Evolutionary conservation across 2,797 vertebrate species (phyloP).

Genomic region (Microctenopoma lineatum): DNA sequence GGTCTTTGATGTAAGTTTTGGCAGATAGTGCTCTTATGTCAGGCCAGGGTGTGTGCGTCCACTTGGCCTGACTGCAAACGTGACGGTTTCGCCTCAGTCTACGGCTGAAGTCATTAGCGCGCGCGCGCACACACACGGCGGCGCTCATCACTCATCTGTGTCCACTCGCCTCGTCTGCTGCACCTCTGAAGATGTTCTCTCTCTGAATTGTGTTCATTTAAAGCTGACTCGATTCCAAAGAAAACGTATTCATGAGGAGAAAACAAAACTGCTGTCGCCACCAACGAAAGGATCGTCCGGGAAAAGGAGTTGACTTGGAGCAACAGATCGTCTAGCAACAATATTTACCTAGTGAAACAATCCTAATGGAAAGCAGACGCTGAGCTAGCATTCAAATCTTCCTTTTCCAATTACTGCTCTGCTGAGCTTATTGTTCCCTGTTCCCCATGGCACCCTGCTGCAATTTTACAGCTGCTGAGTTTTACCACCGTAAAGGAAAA

Average conservation of each 20-base stretch:
- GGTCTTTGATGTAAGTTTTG: conserved; percentile 67
- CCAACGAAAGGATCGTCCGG: conserved; percentile 33
- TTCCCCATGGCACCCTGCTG: conserved; percentile 68
- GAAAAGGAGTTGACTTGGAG: conserved; percentile 37
- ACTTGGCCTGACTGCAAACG: conserved; percentile 38
- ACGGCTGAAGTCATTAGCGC: conserved; percentile 28
- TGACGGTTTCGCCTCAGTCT: conserved; percentile 1
- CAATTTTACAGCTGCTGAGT: conserved; percentile 75
- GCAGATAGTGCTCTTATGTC: conserved; percentile 71
- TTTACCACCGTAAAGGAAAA: conserved; percentile 56
- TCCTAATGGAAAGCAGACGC: conserved; percentile 74
- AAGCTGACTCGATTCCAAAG: conserved; percentile 19
- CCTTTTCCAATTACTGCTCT: conserved; percentile 72
- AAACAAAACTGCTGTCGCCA: conserved; percentile 46
- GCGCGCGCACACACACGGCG: conserved; percentile 7
- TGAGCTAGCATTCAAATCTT: conserved; percentile 63
- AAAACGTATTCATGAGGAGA: conserved; percentile 48
- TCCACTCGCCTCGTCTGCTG: conserved; percentile 5
- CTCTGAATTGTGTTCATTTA: conserved; percentile 28
- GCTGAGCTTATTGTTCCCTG: conserved; percentile 71
- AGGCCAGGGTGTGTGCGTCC: conserved; percentile 69
- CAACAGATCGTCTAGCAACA: conserved; percentile 59
- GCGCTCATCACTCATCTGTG: not conserved
- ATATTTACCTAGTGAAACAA: conserved; percentile 69
- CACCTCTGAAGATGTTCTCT: conserved; percentile 13